Percentiles rank a stretch among this genome's conserved stretches.
Evolutionary conservation across 2,888 invertebrate genomes (phyloP).

Genomic region (Eustalomyia histrio): DNA sequence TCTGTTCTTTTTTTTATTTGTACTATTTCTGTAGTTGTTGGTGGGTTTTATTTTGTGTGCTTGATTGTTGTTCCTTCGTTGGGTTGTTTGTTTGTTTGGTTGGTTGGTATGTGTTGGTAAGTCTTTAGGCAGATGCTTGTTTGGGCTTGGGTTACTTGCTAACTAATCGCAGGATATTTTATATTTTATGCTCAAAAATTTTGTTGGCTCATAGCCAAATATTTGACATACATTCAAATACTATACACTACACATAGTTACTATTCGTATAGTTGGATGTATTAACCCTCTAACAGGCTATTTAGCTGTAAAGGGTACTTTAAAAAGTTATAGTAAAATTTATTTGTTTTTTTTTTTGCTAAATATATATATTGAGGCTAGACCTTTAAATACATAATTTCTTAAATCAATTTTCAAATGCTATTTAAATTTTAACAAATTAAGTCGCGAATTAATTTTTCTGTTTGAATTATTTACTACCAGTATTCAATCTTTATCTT

Average conservation of each 20-base stretch:
- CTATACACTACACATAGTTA: slow-evolving; percentile 27
- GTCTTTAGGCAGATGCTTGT: slow-evolving; percentile 56
- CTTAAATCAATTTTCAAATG: too few relatives aligned
- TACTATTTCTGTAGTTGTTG: not conserved
- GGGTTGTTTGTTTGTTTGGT: not conserved
- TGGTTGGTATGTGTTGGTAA: slow-evolving; percentile 26
- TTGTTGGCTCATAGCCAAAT: slow-evolving; percentile 69
- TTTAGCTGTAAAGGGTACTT: too few relatives aligned
- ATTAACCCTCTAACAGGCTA: not conserved
- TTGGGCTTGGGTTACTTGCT: slow-evolving; percentile 62
- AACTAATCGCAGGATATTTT: slow-evolving; percentile 68
- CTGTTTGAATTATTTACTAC: too few relatives aligned
- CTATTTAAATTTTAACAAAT: too few relatives aligned
- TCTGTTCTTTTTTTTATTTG: not conserved
- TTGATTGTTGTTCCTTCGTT: not conserved
- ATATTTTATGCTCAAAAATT: slow-evolving; percentile 68
- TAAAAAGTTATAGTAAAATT: too few relatives aligned
- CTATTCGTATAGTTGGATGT: not conserved
- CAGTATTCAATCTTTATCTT: too few relatives aligned
- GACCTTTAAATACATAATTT: too few relatives aligned
- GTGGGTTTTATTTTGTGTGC: slow-evolving; percentile 7
- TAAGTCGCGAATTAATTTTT: too few relatives aligned
- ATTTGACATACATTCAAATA: slow-evolving; percentile 63
- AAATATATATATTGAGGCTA: too few relatives aligned
- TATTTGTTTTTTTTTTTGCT: too few relatives aligned